Base-by-base conservation (phyloP, 2,797 vertebrate species). In the Syncerus caffer region DNA sequence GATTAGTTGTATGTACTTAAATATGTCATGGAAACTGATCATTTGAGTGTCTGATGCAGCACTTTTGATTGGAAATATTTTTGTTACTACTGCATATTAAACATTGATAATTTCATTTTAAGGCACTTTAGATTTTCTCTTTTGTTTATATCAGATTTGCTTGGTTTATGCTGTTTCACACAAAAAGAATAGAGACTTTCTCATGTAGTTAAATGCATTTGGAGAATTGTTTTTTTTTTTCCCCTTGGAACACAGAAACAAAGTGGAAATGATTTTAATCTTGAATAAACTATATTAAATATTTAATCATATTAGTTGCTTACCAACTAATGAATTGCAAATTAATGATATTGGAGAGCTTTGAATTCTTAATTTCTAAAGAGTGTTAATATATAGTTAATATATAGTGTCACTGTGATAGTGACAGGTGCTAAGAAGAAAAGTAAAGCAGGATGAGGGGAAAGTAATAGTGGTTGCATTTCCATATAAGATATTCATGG, bases 11-110 rank as follows among this genome's bases (percentile, higher is more conserved):
- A 11, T 89, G 93, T 50, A 57, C 85, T 95, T 96, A 95, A 42
- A 78, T 60, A 27, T 88, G 4, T 85, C 45, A 71, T 92, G 23
- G 45, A 38, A 86, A 60, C 25, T 71, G n/a, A 91, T 91, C 6
- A 95, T 89, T 83, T 89, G 27, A 89, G 2, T 83, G 23, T 53
- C 19, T 91, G 85, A 64, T 82, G 95, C 1, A 79, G 17, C 11
- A 80, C 83, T 96, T 96, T 64, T n/a, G 76, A 60, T 57, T 89
- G n/a, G 14, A 82, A 95, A 95, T 80, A 51, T 67, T 76, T 96
- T 82, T 85, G 85, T 83, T 87, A 86, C 23, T 80, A 47, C 2
- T 90, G 42, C 47, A 78, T 84, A 45, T 88, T 88, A 62, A 45
- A 55, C 51, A 23, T 71, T 51, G 29, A 27, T 58, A 47, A 88